Percentiles rank a stretch among this genome's conserved stretches.
These are phyloP conservation scores for Knipowitschia caucasica DNA, from an alignment of 2,797 vertebrate species.

Conservation along the genomic window DNA sequence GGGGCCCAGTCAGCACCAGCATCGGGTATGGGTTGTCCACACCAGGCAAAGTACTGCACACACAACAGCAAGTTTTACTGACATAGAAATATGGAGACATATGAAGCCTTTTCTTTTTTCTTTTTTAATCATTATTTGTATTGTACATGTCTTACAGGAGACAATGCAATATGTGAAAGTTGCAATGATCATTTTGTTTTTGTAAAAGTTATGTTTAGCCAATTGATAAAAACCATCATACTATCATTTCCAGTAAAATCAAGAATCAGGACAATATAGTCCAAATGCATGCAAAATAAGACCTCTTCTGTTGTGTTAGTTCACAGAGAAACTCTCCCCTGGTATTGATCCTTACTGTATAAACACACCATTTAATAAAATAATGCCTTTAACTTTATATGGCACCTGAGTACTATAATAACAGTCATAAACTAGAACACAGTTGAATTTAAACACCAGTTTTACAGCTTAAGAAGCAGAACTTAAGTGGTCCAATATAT, in stretches of 20 bases:
- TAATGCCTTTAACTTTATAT: neutral
- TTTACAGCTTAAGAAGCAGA: conserved; percentile 37
- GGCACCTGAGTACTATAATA: conserved; percentile 15
- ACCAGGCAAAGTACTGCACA: conserved; percentile 83
- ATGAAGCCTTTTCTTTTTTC: neutral
- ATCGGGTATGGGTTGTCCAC: conserved; percentile 85
- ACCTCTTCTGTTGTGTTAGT: too few relatives aligned
- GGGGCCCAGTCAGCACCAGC: conserved; percentile 86
- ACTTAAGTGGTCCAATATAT: conserved; percentile 52
- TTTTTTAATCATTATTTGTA: neutral
- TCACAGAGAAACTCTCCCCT: neutral
- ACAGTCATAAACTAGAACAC: conserved; percentile 14
- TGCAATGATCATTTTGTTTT: too few relatives aligned
- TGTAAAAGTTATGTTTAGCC: too few relatives aligned
- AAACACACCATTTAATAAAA: conserved; percentile 7
- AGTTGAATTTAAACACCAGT: conserved; percentile 37
- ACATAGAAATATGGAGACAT: too few relatives aligned
- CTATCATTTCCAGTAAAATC: too few relatives aligned
- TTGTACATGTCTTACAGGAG: too few relatives aligned
- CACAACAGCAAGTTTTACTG: neutral
- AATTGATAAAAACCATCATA: too few relatives aligned
- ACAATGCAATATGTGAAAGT: too few relatives aligned
- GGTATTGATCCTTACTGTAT: conserved; percentile 6
- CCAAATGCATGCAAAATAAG: too few relatives aligned
- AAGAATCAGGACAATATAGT: too few relatives aligned